Conservation (phyloP, 1,140 invertebrate genomes). For the Physella acuta region DNA sequence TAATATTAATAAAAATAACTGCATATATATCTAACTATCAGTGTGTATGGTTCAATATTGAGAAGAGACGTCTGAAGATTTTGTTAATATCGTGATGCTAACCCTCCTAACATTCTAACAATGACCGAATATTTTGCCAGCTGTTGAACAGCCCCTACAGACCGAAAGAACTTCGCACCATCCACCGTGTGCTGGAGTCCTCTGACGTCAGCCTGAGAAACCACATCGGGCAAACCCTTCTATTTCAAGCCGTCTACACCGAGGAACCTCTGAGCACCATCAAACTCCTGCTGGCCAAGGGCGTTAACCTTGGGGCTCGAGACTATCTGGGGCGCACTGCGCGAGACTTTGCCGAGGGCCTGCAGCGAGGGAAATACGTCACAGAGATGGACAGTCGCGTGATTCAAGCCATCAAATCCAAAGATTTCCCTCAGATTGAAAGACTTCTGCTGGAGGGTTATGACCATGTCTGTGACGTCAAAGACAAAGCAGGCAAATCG, state of each 20-base stretch:
- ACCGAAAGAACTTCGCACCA: conserved; percentile 24
- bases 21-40: no score
- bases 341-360: conserved; percentile 24
- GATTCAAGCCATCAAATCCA: conserved; percentile 28
- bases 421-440: conserved; percentile 29
- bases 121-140: conserved; percentile 22
- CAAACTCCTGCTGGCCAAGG: conserved; percentile 15
- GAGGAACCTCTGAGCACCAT: conserved; percentile 28
- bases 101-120: no score
- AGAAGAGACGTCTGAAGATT: no score
- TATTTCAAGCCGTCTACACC: conserved; percentile 24
- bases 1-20: no score
- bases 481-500: conserved; percentile 23
- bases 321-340: conserved; percentile 31
- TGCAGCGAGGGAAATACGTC: conserved; percentile 16
- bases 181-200: conserved; percentile 25
- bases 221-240: conserved; percentile 25
- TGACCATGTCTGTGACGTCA: conserved; percentile 24
- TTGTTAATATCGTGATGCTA: no score
- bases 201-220: conserved; percentile 23
- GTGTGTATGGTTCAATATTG: no score
- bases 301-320: conserved; percentile 27
- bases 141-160: conserved; percentile 20
- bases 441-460: conserved; percentile 27
- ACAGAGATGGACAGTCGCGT: conserved; percentile 28